A percentile compares a stretch with the other conserved stretches of the same genome.
phyloP scores from a whole-genome alignment of 2,888 invertebrate genomes.

The Cephus runcator region DNA sequence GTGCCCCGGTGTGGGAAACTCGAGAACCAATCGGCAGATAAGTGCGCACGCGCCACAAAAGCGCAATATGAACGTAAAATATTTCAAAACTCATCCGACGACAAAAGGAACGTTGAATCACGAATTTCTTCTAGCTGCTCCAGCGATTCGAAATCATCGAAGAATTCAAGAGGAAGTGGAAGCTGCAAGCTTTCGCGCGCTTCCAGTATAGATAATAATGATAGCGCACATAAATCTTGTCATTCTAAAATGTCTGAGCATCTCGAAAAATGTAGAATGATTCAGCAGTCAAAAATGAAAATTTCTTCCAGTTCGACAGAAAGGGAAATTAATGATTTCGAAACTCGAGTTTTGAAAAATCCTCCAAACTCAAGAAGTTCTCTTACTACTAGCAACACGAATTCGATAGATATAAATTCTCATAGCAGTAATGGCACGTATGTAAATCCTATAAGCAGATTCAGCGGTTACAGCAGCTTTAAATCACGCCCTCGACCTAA shows the following conservation, averaged over 20 bases:
- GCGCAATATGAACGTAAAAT: background rate
- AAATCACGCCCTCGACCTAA: conserved; percentile 39
- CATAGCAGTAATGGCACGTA: background rate
- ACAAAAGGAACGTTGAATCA: background rate
- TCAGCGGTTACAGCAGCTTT: conserved; percentile 35
- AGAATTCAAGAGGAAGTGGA: background rate
- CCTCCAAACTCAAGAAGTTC: conserved; percentile 40
- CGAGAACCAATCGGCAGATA: background rate
- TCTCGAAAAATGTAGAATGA: background rate
- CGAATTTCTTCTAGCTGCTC: background rate
- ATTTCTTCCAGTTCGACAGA: background rate
- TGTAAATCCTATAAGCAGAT: conserved; percentile 12
- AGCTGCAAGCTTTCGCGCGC: background rate
- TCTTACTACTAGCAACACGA: conserved; percentile 12
- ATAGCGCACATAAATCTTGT: background rate
- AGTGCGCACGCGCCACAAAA: background rate
- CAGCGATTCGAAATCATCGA: background rate
- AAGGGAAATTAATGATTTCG: background rate
- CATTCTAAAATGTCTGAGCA: background rate
- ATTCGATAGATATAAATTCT: background rate
- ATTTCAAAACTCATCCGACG: background rate
- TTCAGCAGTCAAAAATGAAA: background rate
- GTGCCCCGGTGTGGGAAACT: background rate
- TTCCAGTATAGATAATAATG: background rate
- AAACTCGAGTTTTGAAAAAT: conserved; percentile 27